Base-by-base conservation (phyloP, 2,888 invertebrate species). In the Torymus aiolomorphi region DNA sequence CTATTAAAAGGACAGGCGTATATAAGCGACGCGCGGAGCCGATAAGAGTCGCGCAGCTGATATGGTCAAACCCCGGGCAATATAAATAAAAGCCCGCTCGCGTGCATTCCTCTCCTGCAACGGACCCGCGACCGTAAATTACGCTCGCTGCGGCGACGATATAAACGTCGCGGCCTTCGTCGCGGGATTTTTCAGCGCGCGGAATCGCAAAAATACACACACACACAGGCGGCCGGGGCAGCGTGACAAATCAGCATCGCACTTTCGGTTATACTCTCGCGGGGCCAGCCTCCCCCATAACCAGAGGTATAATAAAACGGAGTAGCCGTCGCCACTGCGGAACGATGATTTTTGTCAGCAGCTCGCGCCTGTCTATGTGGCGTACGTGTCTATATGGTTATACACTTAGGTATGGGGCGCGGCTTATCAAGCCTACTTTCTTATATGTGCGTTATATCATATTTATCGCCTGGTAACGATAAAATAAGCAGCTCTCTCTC, bases 1-100 rank as follows among this genome's bases (percentile, higher is more conserved):
- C 71, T 63, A 70, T 70, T 70, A 70, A 70, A 70, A 62, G 61
- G 69, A 73, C 66, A 73, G 62, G 65, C 59, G 72, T 31, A 8
- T 42, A 31, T 31, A 31, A 31, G 31, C 16, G 49, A 62, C 31
- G 56, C 14, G 54, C 14, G 16, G 51, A 51, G n/a, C 51, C 61
- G 71, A 71, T 71, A 71, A 71, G 71, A 71, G 71, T 31, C 31
- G 31, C 2, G 31, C 11, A n/a, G 20, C 14, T 61, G 71, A 71
- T 71, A 71, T 24, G 51, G 51, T 71, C 59, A 18, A 10, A 20
- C 4, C 51, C 20, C 49, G 20, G 14, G 13, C 59, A 59, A 16
- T 51, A 61, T 61, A 61, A 71, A 61, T 20, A 71, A 71, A 31
- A 71, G 51, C 2, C 42, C 1, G 14, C 31, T 31, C 3, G 57